phyloP scores from a whole-genome alignment of 2,113 vertebrate genomes.

The Peucedramus taeniatus region DNA sequence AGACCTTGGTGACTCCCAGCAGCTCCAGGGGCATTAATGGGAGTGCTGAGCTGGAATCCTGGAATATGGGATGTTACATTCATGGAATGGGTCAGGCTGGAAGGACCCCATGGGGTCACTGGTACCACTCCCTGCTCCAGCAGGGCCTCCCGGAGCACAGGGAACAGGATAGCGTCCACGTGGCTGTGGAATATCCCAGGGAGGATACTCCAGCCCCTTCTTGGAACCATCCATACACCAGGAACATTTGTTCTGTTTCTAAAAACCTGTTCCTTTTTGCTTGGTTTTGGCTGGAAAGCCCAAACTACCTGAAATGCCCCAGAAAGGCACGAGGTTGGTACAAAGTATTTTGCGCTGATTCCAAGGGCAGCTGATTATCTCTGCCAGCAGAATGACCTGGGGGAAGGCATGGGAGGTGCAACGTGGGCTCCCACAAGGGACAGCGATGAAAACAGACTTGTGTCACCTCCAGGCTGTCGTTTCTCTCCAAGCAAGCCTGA shows the following conservation, averaged over 20 bases:
- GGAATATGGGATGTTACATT: background rate
- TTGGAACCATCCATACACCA: background rate
- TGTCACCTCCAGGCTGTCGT: slow-evolving; percentile 42
- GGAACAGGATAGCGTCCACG: fast-evolving
- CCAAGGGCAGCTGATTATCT: background rate
- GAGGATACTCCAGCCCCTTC: background rate
- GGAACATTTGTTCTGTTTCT: background rate
- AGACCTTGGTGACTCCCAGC: background rate
- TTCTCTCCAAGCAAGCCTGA: slow-evolving; percentile 31
- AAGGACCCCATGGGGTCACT: background rate
- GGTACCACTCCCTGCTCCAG: background rate
- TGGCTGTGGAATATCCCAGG: background rate
- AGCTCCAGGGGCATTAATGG: fast-evolving
- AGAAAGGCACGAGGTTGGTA: background rate
- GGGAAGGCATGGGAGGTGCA: background rate
- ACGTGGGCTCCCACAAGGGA: background rate
- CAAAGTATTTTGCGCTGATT: background rate
- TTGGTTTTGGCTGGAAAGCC: background rate
- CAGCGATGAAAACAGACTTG: background rate
- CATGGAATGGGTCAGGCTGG: background rate
- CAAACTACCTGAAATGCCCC: background rate
- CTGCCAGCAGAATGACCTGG: background rate
- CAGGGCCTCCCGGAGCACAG: background rate
- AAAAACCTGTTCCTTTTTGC: background rate
- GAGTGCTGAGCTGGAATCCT: background rate